Evolutionary conservation across 2,888 invertebrate genomes (phyloP), one percentile per base, ranked within the genome.

Genomic region (Creontiades dilutus): DNA sequence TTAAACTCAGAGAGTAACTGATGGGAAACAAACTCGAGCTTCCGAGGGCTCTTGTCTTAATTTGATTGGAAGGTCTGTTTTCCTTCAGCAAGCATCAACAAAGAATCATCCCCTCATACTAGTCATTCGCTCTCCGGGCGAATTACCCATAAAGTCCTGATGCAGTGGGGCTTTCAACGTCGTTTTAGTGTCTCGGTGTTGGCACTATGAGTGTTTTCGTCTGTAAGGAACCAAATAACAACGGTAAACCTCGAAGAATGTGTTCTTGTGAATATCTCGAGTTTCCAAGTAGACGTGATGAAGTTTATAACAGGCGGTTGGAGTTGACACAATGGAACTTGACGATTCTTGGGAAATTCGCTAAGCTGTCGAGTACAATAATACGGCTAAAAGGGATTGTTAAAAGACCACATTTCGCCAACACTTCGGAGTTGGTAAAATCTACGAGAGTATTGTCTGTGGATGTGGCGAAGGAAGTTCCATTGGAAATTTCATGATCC

Each of bases 21-120:
- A 86, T 68, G 68, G 89, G 84, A 80, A 80, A 55, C 84, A 78
- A 81, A 84, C 84, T 84, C 61, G 76, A 52, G 48, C 19, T 14
- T 78, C 76, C 28, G 84, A 89, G 89, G 89, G 84, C 89, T 55
- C 89, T 89, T 80, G 89, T 89, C 89, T 89, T 89, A 89, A 89
- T 89, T 89, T 89, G 89, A 89, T 89, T 89, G 89, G 84, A 61
- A 88, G n/a, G 78, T 78, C 85, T 88, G 87, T 88, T 88, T 76
- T 88, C 87, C 87, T 88, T 78, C 87, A 85, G 37, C 85, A 46
- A 76, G 78, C 76, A 88, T 88, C 87, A 88, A 88, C 87, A 88
- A 78, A 78, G 87, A 78, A 88, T 86, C 86, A 27, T 55, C 85
- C 47, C 61, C 61, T 61, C 57, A 57, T 46, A 57, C 28, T 61